Conservation (phyloP, 2,797 vertebrate species). For the Otus scops region DNA sequence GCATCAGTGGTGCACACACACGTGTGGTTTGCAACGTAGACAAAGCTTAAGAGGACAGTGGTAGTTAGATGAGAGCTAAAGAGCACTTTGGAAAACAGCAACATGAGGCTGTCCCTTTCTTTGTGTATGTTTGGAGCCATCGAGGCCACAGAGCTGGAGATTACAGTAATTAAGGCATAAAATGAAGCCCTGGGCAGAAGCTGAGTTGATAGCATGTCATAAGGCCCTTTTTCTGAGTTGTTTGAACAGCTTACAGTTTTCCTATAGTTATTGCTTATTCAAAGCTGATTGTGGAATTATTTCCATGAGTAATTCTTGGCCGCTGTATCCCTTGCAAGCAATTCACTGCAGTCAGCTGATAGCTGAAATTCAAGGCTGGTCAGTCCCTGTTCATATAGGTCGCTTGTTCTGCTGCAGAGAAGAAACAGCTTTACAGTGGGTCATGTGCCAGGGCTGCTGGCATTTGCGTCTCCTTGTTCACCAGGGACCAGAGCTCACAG, state of each 20-base stretch:
- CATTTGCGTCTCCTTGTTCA: rapidly evolving
- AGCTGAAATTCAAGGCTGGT: conserved; percentile 13
- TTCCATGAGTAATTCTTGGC: conserved; percentile 63
- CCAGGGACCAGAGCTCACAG: neutral
- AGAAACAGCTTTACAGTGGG: neutral
- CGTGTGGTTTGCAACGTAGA: rapidly evolving
- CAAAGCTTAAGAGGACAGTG: neutral
- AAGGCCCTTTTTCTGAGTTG: neutral
- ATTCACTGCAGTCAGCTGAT: neutral
- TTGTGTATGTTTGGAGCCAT: neutral
- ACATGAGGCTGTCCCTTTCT: neutral
- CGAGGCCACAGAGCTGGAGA: neutral
- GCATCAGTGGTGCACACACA: neutral
- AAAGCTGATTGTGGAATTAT: conserved; percentile 40
- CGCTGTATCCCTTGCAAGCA: neutral
- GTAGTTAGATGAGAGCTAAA: neutral
- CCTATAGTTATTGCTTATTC: conserved; percentile 32
- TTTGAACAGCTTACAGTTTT: conserved; percentile 47
- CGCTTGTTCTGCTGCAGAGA: neutral
- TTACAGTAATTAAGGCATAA: neutral
- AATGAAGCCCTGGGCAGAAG: neutral
- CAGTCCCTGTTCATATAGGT: neutral
- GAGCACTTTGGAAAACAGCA: neutral
- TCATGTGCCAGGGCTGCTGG: neutral
- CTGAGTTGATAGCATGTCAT: neutral